Base-by-base conservation (phyloP, 1,140 invertebrate species). In the Arion vulgaris region DNA sequence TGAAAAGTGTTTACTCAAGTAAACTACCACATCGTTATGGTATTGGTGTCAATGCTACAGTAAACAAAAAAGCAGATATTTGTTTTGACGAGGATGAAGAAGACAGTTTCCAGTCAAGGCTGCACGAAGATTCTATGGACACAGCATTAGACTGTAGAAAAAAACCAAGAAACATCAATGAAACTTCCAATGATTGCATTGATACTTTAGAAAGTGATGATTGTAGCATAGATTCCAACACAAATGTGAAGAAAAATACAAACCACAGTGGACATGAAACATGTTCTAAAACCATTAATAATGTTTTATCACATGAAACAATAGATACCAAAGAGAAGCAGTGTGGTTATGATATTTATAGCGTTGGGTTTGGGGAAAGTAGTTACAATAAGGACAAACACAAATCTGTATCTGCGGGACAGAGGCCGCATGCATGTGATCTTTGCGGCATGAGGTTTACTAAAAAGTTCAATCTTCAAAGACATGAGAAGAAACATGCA, bases 311-410 rank as follows among this genome's bases (percentile, higher is more conserved):
- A 57, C 17, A 57, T 19, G 19, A 57, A 57, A n/a, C 15, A 57
- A 23, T n/a, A 19, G 9, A 4, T 57, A 23, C 19, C 9, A 23
- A 4, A 57, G 53, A 57, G 26, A 77, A 77, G 32, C 51, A 7
- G 36, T 53, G 5, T 28, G 57, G 45, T 23, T 75, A 39, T 75
- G 38, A 75, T 28, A 36, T 32, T 36, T 80, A 51, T 71, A 45
- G 79, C 23, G 9, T 49, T 28, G 13, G 39, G 4, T 77, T 77
- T 77, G 49, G 26, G 5, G 75, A 77, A 62, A 28, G 57, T 28
- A 77, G n/a, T 26, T 97, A 97, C 89, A n/a, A n/a, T n/a, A 93
- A 97, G 32, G 97, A 97, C 90, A 92, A 97, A 73, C 96, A 96
- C 88, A 93, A 95, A 86, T 92, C 95, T 9, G 96, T 95, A 0